Evolutionary conservation across 2,797 vertebrate genomes (phyloP).

Genomic region (Sebastiscus albofasciatus): DNA sequence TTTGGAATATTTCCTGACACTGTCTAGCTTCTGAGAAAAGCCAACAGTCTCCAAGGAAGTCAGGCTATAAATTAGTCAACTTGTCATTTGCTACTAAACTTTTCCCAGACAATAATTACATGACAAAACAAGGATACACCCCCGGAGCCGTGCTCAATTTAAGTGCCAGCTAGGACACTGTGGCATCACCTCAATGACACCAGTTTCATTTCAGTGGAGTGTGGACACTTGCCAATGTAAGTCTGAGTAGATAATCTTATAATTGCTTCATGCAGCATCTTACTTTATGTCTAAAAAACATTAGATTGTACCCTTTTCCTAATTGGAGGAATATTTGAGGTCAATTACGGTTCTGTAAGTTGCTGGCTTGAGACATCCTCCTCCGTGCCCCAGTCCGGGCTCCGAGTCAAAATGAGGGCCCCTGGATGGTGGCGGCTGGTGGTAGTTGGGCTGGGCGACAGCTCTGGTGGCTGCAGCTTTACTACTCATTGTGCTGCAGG

Average conservation of each 20-base stretch:
- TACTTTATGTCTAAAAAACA: background rate
- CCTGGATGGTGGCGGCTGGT: conserved; percentile 50
- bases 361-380: conserved; percentile 9
- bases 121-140: conserved; percentile 52
- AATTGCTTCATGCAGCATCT: background rate
- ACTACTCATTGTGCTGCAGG: conserved; percentile 81
- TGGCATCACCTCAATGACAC: conserved; percentile 37
- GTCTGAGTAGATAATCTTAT: conserved; percentile 4
- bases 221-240: background rate
- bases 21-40: conserved; percentile 43
- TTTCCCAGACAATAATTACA: conserved; percentile 66
- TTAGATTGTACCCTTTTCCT: background rate
- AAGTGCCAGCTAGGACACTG: conserved; percentile 48
- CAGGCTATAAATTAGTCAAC: conserved; percentile 61
- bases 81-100: conserved; percentile 52
- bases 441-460: conserved; percentile 63
- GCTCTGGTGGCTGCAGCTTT: conserved; percentile 72
- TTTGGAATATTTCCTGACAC: conserved; percentile 30
- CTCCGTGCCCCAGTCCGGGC: conserved; percentile 9
- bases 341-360: background rate
- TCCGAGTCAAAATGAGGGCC: conserved; percentile 36
- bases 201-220: conserved; percentile 8
- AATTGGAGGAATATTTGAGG: background rate
- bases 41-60: conserved; percentile 28
- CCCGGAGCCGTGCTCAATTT: conserved; percentile 38